These are phyloP conservation scores for Melanotaenia boesemani DNA, from an alignment of 2,797 vertebrate species.

Conservation along the genomic window DNA sequence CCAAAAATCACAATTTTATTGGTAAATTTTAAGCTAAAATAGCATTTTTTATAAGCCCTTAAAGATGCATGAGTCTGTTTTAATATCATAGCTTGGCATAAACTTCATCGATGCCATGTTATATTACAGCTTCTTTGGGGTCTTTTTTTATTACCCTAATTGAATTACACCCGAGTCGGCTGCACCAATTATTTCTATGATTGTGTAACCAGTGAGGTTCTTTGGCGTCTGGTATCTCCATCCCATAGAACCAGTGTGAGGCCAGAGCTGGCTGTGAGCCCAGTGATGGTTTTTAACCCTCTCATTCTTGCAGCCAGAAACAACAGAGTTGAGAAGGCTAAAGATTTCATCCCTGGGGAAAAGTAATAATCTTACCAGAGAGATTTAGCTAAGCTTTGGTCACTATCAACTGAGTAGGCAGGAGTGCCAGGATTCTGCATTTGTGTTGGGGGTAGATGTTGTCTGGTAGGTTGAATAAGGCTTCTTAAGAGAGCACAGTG, in stretches of 20 bases:
- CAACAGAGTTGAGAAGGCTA: conserved; percentile 48
- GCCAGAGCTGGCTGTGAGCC: conserved; percentile 44
- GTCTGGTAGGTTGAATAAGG: conserved; percentile 23
- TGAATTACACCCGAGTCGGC: conserved; percentile 64
- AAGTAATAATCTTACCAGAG: conserved; percentile 53
- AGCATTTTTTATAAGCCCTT: not conserved
- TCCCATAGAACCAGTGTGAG: conserved; percentile 51
- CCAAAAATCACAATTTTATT: not conserved
- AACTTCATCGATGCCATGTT: conserved; percentile 17
- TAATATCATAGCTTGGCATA: conserved; percentile 11
- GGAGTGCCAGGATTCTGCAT: conserved; percentile 48
- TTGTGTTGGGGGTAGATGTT: conserved; percentile 31
- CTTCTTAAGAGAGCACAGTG: conserved; percentile 40
- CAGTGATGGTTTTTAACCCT: conserved; percentile 47
- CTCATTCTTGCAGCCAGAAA: conserved; percentile 50
- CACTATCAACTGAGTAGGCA: conserved; percentile 28
- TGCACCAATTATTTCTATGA: conserved; percentile 57
- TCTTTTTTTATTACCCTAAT: conserved; percentile 50
- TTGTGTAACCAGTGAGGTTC: conserved; percentile 68
- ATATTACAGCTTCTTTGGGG: conserved; percentile 14
- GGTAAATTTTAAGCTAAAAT: not conserved
- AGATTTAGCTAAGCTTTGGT: conserved; percentile 47
- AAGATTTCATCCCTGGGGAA: conserved; percentile 48
- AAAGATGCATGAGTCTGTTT: not conserved
- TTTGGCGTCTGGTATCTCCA: conserved; percentile 49